These are phyloP conservation scores for Venustaconcha ellipsiformis DNA, from an alignment of 1,140 invertebrate genomes.

Conservation along the genomic window DNA sequence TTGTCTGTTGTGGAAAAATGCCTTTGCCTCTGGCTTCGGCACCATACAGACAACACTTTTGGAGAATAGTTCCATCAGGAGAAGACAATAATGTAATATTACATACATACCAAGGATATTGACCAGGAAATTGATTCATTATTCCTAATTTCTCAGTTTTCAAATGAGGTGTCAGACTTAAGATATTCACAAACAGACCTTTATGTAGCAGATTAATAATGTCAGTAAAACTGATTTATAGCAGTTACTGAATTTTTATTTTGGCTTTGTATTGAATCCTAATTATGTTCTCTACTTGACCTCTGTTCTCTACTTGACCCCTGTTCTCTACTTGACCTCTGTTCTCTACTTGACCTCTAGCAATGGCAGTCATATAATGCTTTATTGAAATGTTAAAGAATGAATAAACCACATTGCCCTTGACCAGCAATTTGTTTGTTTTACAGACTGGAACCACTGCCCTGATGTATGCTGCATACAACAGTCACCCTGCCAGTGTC, in stretches of 20 bases:
- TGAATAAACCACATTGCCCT: not conserved
- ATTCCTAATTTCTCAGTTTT: no score
- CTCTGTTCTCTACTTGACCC: no score
- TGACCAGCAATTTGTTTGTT: not conserved
- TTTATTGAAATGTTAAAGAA: not conserved
- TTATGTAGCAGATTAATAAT: not conserved
- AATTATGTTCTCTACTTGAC: not conserved
- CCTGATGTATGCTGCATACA: constrained; percentile 88
- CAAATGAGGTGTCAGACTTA: no score
- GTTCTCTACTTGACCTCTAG: not conserved
- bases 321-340: not conserved
- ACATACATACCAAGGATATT: no score
- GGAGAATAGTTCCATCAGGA: no score
- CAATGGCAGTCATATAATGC: no score
- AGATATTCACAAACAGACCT: not conserved
- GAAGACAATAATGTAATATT: no score
- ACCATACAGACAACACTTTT: no score
- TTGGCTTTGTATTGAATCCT: not conserved
- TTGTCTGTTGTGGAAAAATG: no score
- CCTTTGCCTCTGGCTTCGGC: no score
- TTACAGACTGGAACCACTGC: constrained; percentile 83
- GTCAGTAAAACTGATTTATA: not conserved
- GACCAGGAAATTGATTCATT: no score
- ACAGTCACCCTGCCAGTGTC: constrained; percentile 87
- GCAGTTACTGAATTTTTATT: not conserved